Evolutionary conservation across 2,113 vertebrate species (phyloP).

Genomic region (Anguilla rostrata): DNA sequence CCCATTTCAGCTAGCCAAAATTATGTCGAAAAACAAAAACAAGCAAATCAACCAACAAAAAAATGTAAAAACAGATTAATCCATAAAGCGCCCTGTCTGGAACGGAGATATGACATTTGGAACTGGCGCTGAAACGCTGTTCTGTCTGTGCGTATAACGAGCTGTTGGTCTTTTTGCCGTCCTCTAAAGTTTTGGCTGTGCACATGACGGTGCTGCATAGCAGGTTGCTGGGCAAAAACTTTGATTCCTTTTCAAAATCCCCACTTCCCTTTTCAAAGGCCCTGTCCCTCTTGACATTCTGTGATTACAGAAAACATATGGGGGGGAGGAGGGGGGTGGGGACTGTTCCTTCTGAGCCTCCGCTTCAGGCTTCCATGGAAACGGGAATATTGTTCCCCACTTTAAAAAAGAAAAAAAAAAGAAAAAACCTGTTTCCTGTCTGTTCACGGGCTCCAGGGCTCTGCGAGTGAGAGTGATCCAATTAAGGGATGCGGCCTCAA

Average conservation of each 20-base stretch:
- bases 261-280: neutral
- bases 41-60: too few relatives aligned
- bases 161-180: neutral
- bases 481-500: neutral
- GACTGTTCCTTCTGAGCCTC: neutral
- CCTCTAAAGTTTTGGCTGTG: neutral
- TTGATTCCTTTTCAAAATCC: neutral
- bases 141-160: neutral
- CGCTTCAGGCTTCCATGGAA: neutral
- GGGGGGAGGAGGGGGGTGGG: too few relatives aligned
- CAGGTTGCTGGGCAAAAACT: neutral
- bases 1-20: too few relatives aligned
- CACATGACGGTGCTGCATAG: neutral
- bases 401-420: too few relatives aligned
- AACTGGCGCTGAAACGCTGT: neutral
- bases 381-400: neutral
- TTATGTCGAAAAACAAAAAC: too few relatives aligned
- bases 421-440: neutral
- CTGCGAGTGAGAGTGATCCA: neutral
- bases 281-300: neutral
- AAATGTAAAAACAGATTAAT: neutral
- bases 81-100: neutral
- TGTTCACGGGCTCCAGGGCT: neutral
- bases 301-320: neutral
- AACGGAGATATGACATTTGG: neutral